Evolutionary conservation across 2,888 invertebrate genomes (phyloP), one percentile per base, ranked within the genome.

Genomic region (Tinea semifulvella): DNA sequence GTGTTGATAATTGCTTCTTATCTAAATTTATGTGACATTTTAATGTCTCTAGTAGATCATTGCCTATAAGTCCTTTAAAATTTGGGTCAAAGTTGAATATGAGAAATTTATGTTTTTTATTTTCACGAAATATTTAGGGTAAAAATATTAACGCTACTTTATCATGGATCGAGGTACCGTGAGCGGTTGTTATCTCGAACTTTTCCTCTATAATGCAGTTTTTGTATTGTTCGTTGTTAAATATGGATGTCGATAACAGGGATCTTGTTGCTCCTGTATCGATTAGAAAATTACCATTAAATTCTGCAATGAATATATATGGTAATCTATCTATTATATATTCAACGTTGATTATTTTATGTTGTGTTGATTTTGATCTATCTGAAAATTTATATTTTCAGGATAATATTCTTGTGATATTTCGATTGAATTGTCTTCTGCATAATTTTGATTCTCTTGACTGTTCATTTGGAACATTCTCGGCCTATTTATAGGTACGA

Each of bases 41-140:
- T 16, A 45, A 19, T 25, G 11, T n/a, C 4, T 43, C 38, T 42
- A 47, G 46, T 36, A 47, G 8, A 19, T 49, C 47, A 16, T 39
- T 35, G 1, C 46, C 49, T 27, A 47, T 47, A 1, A 49, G 10
- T 5, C 47, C 42, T 38, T 38, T 31, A 19, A 39, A 49, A 8
- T 38, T 35, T 2, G 36, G 17, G 20, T 44, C 45, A 36, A 49
- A 42, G 17, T 49, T 43, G 17, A 45, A 48, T 22, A 48, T 19
- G 8, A 45, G 18, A 26, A 45, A 47, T 43, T 43, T 45, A 45
- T 47, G 44, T 31, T 19, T 26, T 35, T 35, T 26, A 10, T 40
- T 25, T 10, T 8, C 20, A n/a, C 43, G 39, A 17, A 36, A 43
- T 43, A 45, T 18, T 26, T 39, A 10, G 7, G 36, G 36, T 17